Conservation (phyloP, 2,113 vertebrate genomes). For the Synodontis membranacea region DNA sequence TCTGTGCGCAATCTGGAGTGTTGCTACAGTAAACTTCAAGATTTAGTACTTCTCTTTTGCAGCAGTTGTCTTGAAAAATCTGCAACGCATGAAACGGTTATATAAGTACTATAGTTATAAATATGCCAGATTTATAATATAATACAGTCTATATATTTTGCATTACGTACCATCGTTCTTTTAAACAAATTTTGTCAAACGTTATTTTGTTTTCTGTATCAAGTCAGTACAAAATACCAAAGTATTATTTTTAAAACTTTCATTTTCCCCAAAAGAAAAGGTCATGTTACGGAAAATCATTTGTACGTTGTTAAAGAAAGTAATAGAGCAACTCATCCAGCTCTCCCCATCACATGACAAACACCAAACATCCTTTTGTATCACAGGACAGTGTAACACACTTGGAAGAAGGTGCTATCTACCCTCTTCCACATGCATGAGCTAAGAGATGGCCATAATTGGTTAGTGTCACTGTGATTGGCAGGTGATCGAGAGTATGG, state of each 20-base stretch:
- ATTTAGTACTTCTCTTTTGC: constrained; percentile 85
- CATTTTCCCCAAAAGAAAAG: not conserved
- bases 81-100: constrained; percentile 55
- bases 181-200: not conserved
- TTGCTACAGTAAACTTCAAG: constrained; percentile 83
- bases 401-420: not conserved
- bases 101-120: too few relatives aligned
- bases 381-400: not conserved
- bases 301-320: not conserved
- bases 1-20: constrained; percentile 75
- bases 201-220: not conserved
- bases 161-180: not conserved
- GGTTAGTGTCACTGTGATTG: not conserved
- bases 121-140: not conserved
- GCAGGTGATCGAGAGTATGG: not conserved
- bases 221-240: not conserved
- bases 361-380: not conserved
- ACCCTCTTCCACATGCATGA: not conserved
- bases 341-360: not conserved
- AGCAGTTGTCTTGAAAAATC: constrained; percentile 88
- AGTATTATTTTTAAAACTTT: not conserved
- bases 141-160: not conserved
- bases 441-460: not conserved
- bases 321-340: not conserved
- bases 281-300: not conserved